Evolutionary conservation across 1,140 invertebrate genomes (phyloP), one percentile per base, ranked within the genome.

Genomic region (Tetragnatha versicolor): DNA sequence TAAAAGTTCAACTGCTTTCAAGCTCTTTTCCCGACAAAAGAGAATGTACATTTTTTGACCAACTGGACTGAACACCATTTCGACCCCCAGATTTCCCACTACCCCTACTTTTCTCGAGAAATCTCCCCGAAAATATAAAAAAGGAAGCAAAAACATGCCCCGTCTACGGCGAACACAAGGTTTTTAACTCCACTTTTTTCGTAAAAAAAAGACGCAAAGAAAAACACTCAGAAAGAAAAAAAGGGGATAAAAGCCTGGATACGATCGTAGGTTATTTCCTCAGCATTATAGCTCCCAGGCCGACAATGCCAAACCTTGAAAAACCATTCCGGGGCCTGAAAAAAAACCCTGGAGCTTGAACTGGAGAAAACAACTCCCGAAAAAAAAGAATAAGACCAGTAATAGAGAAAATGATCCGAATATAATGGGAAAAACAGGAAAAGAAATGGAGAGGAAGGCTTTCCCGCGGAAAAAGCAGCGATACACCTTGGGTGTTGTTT

Each of bases 371-470:
- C 60, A 77, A 77, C 73, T n/a, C 61, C 55, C 55, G 73, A 65
- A 75, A 66, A n/a, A 61, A 77, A 65, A 63, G 61, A 77, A 77
- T 65, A 77, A 65, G 73, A 49, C 55, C 61, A 66, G 73, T 77
- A 77, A 77, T 77, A 53, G 73, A 31, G 73, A 77, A 77, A 77
- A 77, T 77, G 73, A 77, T 77, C 73, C 73, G 73, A 53, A 77
- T 77, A 77, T 77, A 77, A 77, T 77, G 73, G 73, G 42, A 45
- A 77, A 49, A 42, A 51, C 37, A 45, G 29, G 20, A 45, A 42
- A 75, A 33, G 60, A 42, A 73, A 58, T 7, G 20, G 20, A n/a
- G n/a, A 5, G 61, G 61, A 65, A 65, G 39, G 22, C n/a, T n/a
- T n/a, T n/a, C n/a, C n/a, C n/a, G n/a, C n/a, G n/a, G n/a, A n/a